Percentiles rank a stretch among this genome's conserved stretches.
These are phyloP conservation scores for Xestia rhomboidea DNA, from an alignment of 2,888 invertebrate species.

Conservation along the genomic window DNA sequence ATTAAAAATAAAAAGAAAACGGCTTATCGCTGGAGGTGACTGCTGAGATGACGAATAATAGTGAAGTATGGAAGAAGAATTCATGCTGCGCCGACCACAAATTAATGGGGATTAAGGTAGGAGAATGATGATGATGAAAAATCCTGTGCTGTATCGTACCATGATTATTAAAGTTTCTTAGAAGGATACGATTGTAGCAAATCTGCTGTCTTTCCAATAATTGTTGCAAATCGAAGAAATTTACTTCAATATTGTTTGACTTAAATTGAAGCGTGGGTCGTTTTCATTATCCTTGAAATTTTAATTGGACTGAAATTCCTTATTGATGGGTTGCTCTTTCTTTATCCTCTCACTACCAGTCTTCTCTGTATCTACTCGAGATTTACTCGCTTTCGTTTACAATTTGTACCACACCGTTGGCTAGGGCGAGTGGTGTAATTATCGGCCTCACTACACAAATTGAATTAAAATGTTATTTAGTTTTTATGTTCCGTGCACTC, in stretches of 20 bases:
- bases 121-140: no score
- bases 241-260: neutral
- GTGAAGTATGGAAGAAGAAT: no score
- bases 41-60: no score
- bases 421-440: conserved; percentile 65
- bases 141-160: no score
- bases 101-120: no score
- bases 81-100: no score
- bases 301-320: neutral
- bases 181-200: neutral
- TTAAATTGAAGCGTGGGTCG: neutral
- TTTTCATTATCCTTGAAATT: neutral
- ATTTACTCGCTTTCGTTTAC: conserved; percentile 5
- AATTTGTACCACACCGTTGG: conserved; percentile 30
- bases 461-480: conserved; percentile 67
- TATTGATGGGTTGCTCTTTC: neutral
- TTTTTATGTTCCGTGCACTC: conserved; percentile 42
- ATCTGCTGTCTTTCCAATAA: neutral
- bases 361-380: neutral
- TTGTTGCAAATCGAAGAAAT: neutral
- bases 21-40: no score
- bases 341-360: neutral
- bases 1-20: no score
- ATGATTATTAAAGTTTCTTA: neutral
- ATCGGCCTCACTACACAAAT: conserved; percentile 67